Conservation (phyloP, 2,113 vertebrate species). For the Fukomys damarensis region DNA sequence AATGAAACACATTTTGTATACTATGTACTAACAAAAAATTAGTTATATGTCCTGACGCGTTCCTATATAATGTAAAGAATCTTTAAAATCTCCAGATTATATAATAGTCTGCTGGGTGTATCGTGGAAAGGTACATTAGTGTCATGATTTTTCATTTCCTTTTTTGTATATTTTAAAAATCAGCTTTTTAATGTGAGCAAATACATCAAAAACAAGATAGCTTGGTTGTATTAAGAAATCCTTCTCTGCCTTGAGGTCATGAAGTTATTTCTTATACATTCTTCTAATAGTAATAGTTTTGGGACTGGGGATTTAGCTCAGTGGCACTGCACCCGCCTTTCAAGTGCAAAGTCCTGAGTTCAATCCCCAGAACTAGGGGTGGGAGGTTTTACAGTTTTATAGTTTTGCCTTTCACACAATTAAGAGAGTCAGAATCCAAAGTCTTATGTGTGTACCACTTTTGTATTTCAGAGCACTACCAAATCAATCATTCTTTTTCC, state of each 20-base stretch:
- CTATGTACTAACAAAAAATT: neutral
- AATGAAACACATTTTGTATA: neutral
- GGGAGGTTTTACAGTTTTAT: neutral
- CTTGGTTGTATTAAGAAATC: neutral
- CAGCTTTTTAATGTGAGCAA: constrained; percentile 1
- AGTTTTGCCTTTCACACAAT: neutral
- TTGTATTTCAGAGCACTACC: neutral
- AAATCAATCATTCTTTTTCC: neutral
- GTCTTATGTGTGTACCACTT: neutral
- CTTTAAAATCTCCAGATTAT: neutral
- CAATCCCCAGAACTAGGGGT: neutral
- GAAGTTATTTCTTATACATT: neutral
- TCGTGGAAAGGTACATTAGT: neutral
- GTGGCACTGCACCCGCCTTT: no score
- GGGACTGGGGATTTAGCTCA: no score
- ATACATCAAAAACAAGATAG: neutral
- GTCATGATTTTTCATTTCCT: neutral
- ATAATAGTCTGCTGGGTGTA: neutral
- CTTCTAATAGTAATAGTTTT: neutral
- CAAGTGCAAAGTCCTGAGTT: no score
- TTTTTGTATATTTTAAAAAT: neutral
- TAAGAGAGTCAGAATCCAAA: neutral
- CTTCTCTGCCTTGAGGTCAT: neutral
- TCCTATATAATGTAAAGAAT: neutral
- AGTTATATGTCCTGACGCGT: neutral